Conservation (phyloP, 2,888 invertebrate genomes). For the Leptinotarsa haldemani region DNA sequence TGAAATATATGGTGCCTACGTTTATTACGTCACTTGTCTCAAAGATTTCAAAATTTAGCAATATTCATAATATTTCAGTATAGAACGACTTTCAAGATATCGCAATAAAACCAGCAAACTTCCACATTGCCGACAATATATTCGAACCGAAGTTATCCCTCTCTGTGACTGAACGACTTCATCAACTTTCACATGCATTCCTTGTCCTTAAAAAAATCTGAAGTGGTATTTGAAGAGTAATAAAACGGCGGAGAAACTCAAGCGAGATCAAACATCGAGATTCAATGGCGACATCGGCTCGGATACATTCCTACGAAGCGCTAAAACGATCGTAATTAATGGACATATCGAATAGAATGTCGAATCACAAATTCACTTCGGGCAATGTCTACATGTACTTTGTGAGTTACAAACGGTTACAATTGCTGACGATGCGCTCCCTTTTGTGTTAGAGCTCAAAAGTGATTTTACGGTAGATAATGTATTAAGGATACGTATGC, state of each 20-base stretch:
- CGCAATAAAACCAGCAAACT: no score
- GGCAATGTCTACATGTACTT: not conserved
- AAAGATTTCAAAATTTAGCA: no score
- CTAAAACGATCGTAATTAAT: constrained; percentile 12
- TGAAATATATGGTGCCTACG: no score
- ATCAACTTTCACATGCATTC: not conserved
- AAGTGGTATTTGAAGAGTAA: constrained; percentile 1
- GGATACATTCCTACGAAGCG: constrained; percentile 7
- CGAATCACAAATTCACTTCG: constrained; percentile 3
- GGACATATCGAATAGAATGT: not conserved
- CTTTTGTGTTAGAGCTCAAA: not conserved
- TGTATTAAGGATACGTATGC: not conserved
- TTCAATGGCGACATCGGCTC: constrained; percentile 7
- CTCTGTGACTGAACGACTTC: constrained; percentile 1
- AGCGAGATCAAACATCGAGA: constrained; percentile 10
- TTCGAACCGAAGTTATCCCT: not conserved
- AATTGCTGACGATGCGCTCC: not conserved
- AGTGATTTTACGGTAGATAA: not conserved
- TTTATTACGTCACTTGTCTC: no score
- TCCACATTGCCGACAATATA: no score
- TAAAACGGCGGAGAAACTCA: constrained; percentile 9
- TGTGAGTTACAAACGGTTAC: not conserved
- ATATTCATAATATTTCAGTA: no score
- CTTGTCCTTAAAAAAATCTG: not conserved
- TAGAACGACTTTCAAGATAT: no score